Evolutionary conservation across 2,888 invertebrate species (phyloP).

Genomic region (Calliphora vomitoria): DNA sequence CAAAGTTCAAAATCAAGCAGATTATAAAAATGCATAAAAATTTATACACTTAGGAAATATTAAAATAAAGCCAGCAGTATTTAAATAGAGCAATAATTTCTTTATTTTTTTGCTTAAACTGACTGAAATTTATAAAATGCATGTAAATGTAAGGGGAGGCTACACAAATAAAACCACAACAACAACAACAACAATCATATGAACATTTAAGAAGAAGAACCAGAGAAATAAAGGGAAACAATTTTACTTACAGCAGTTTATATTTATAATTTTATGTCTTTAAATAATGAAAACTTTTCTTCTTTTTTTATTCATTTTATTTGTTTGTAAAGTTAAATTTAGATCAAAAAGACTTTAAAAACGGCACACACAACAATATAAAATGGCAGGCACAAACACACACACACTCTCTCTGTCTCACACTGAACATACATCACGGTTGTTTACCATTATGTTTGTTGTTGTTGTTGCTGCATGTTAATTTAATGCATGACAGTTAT

Average conservation of each 20-base stretch:
- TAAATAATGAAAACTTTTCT: constrained; percentile 55
- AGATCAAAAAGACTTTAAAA: constrained; percentile 71
- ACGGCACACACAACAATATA: constrained; percentile 49
- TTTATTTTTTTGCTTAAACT: too few species aligned
- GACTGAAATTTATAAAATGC: background rate
- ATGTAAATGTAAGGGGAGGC: background rate
- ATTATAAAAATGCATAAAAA: constrained; percentile 55
- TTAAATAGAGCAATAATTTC: background rate
- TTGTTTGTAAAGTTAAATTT: constrained; percentile 68
- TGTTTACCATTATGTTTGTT: too few species aligned
- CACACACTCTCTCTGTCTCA: background rate
- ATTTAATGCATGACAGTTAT: too few species aligned
- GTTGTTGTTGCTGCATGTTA: too few species aligned
- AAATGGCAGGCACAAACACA: background rate
- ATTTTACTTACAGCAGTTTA: constrained; percentile 18
- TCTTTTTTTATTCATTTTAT: background rate
- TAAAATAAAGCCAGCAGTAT: background rate
- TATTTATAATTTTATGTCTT: constrained; percentile 33
- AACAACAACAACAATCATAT: too few species aligned
- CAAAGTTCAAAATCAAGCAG: constrained; percentile 73
- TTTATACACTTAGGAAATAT: background rate
- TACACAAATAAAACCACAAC: background rate
- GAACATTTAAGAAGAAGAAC: too few species aligned
- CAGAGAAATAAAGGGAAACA: too few species aligned
- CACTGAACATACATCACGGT: background rate